These are phyloP conservation scores for Scatophagus argus DNA, from an alignment of 2,113 vertebrate species.

Conservation along the genomic window DNA sequence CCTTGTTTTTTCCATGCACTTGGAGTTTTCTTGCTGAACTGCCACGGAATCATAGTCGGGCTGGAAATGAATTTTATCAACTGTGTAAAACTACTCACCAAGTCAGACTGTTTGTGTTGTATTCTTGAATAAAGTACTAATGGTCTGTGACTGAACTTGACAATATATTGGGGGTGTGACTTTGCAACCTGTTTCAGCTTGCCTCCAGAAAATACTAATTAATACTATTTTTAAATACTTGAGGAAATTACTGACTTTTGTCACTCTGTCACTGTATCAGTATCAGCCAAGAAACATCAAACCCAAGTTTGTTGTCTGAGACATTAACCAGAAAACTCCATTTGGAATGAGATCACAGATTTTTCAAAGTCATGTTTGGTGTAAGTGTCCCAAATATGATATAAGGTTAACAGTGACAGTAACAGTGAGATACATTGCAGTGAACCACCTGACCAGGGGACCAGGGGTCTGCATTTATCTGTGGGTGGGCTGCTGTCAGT, in stretches of 20 bases:
- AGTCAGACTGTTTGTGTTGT: too few relatives aligned
- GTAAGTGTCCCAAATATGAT: not conserved
- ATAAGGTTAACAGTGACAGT: not conserved
- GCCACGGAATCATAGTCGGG: too few relatives aligned
- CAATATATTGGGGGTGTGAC: too few relatives aligned
- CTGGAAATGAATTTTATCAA: too few relatives aligned
- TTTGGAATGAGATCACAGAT: not conserved
- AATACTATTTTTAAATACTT: too few relatives aligned
- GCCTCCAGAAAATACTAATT: not conserved
- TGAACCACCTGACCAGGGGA: conserved; percentile 2
- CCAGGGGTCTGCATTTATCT: not conserved
- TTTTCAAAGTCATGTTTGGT: not conserved
- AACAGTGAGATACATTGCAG: not conserved
- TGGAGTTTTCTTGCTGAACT: too few relatives aligned
- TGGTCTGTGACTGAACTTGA: too few relatives aligned
- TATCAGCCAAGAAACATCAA: not conserved
- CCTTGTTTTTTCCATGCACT: too few relatives aligned
- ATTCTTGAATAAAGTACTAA: too few relatives aligned
- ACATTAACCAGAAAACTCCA: not conserved
- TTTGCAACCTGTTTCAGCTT: not conserved
- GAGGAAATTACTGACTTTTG: too few relatives aligned
- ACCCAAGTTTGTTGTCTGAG: not conserved
- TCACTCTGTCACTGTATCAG: too few relatives aligned
- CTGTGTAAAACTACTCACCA: too few relatives aligned
- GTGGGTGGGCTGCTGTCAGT: conserved; percentile 8